phyloP scores from a whole-genome alignment of 2,113 vertebrate genomes.

The Lagopus muta region DNA sequence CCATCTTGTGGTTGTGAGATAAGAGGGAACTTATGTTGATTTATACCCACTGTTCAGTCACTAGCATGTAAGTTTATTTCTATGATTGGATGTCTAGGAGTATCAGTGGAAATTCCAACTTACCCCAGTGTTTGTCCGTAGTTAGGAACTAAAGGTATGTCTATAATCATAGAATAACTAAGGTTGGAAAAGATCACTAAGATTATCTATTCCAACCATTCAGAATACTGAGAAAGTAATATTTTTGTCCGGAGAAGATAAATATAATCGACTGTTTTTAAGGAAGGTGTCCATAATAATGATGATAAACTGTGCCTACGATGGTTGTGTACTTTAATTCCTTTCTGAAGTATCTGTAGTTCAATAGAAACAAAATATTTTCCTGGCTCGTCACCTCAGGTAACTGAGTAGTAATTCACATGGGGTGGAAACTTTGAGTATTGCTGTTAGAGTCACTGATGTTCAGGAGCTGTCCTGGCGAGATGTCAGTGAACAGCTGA shows the following conservation, averaged over 20 bases:
- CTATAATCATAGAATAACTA: not conserved
- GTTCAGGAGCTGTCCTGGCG: not conserved
- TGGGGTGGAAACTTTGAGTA: not conserved
- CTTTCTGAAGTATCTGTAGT: not conserved
- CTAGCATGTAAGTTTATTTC: not conserved
- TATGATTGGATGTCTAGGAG: not conserved
- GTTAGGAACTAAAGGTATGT: not conserved
- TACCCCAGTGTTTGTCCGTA: not conserved
- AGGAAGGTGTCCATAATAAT: not conserved
- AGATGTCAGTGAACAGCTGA: not conserved
- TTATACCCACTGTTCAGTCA: not conserved
- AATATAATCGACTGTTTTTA: too few relatives aligned
- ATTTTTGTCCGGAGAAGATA: too few relatives aligned
- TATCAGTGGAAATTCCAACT: not conserved
- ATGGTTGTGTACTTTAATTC: not conserved
- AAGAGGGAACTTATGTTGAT: not conserved
- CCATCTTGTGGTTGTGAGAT: not conserved
- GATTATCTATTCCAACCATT: too few relatives aligned
- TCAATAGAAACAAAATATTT: not conserved
- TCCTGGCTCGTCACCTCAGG: not conserved
- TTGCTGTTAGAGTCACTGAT: not conserved
- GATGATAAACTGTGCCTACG: not conserved
- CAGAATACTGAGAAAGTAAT: not conserved
- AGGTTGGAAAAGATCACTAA: too few relatives aligned
- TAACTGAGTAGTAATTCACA: not conserved